Base-by-base conservation (phyloP, 1,140 invertebrate species). In the Trichonephila clavipes region DNA sequence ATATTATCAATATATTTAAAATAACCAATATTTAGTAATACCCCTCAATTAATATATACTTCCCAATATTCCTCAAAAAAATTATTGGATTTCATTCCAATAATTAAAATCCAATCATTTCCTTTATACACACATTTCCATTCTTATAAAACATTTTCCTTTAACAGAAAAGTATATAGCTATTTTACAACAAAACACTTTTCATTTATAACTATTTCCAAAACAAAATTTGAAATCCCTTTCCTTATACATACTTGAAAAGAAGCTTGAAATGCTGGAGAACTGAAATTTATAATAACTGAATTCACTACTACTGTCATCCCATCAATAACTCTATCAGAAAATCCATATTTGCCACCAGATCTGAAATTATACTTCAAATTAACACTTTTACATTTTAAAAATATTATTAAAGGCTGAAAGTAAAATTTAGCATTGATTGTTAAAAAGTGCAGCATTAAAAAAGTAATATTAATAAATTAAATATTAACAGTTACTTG, bases 261-360 rank as follows among this genome's bases (percentile, higher is more conserved):
- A 95, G 98, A 98, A 92, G 99, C 98, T 95, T 98, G 97, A 96
- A 99, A 99, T 86, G 98, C 98, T 95, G 98, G 97, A 96, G 98
- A 99, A 94, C 97, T 97, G 96, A 99, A 99, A 94, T 98, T 98
- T 94, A 99, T 97, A 95, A 97, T 97, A 83, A 99, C 98, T 87
- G 98, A 98, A 96, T 99, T 99, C 88, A 99, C 98, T 95, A 97
- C 97, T 89, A 99, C 97, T 62, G 98, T 99, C 95, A 99, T 99
- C 66, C 99, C 99, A 97, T 99, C 99, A 95, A 99, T 98, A 72
- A 99, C 98, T 97, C 99, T 98, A 95, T 99, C 98, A 90, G 98
- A 97, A 96, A 98, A 99, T 94, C 98, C 98, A 96, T 99, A 99
- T 96, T 98, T 97, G 44, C 97, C 96, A 86, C 88, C 94, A 72